Percentiles rank a stretch among this genome's conserved stretches.
Conservation (phyloP, 2,113 vertebrate genomes). For the Pseudois nayaur region DNA sequence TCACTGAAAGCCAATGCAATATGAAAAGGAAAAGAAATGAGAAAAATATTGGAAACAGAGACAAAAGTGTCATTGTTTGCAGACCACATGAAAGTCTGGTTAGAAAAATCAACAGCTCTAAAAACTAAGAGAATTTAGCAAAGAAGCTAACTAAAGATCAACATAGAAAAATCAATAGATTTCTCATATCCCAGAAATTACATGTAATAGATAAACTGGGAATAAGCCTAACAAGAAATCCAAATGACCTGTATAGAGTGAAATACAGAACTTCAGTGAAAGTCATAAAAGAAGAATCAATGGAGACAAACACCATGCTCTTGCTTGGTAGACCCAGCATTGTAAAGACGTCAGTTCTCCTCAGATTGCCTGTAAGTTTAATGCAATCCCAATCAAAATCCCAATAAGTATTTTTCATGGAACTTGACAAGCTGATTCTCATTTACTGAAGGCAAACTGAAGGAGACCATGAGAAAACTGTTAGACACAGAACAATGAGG, state of each 20-base stretch:
- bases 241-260: background rate
- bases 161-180: background rate
- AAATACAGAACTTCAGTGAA: background rate
- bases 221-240: slow-evolving; percentile 21
- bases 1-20: background rate
- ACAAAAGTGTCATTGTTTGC: background rate
- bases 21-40: slow-evolving; percentile 20
- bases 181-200: background rate
- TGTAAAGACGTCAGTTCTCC: slow-evolving; percentile 19
- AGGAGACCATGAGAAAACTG: background rate
- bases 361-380: background rate
- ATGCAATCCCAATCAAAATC: slow-evolving; percentile 7
- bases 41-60: background rate
- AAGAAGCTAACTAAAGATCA: background rate
- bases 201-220: background rate
- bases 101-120: slow-evolving; percentile 35
- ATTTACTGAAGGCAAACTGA: background rate
- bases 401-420: slow-evolving; percentile 2
- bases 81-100: background rate
- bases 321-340: background rate
- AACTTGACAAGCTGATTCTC: slow-evolving; percentile 8
- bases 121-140: slow-evolving; percentile 1
- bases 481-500: background rate
- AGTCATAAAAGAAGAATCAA: background rate
- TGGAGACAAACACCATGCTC: background rate